These are phyloP conservation scores for Stichopus horrens DNA, from an alignment of 53 echinoderm and acorn worm species.

Conservation along the genomic window DNA sequence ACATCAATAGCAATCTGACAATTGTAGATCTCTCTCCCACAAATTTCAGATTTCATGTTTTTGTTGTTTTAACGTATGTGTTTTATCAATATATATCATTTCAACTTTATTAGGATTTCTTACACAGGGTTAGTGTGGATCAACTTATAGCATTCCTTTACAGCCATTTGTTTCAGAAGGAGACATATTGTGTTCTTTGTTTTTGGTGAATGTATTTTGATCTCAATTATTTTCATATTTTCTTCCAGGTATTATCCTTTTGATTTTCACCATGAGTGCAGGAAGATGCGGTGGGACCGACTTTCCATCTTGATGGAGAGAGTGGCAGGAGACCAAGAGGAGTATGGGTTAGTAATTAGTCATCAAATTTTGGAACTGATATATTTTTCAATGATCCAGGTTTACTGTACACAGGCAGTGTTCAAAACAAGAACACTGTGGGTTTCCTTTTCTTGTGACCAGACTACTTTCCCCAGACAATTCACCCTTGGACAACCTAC, in stretches of 20 bases:
- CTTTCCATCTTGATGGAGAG: slow-evolving; percentile 86
- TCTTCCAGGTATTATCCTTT: slow-evolving; percentile 79
- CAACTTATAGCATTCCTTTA: neutral
- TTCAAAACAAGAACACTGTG: too few relatives aligned
- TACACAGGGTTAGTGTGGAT: neutral
- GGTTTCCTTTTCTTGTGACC: too few relatives aligned
- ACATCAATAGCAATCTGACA: too few relatives aligned
- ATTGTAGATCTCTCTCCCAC: too few relatives aligned
- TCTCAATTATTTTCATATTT: neutral
- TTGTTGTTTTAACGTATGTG: too few relatives aligned
- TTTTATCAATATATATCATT: neutral
- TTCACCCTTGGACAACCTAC: too few relatives aligned
- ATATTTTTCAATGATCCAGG: too few relatives aligned
- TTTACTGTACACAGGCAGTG: too few relatives aligned
- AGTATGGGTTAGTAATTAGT: slow-evolving; percentile 67
- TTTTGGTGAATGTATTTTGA: neutral
- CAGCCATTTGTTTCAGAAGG: neutral
- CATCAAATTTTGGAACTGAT: too few relatives aligned
- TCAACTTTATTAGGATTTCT: neutral
- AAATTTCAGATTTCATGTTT: too few relatives aligned
- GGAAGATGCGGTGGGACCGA: slow-evolving; percentile 95
- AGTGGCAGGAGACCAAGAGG: slow-evolving; percentile 74
- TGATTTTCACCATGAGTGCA: slow-evolving; percentile 97
- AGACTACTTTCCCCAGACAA: too few relatives aligned
- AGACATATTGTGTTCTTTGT: neutral